Base-by-base conservation (phyloP, 2,113 vertebrate genomes). In the Oceanodroma tethys region DNA sequence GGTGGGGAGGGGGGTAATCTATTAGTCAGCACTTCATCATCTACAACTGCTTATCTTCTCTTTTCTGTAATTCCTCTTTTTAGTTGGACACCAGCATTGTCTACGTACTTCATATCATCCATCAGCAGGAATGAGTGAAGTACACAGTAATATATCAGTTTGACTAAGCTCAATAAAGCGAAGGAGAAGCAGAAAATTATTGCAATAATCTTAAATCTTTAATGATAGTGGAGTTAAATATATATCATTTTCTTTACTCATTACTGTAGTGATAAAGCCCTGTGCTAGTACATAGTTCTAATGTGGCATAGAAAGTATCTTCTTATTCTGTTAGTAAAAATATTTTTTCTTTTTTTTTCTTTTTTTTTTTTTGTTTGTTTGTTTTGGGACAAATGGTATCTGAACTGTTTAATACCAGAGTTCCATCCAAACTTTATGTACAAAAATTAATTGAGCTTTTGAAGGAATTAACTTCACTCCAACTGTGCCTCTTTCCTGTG, bases 1-100 rank as follows among this genome's bases (percentile, higher is more conserved):
- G 71, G 32, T 86, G 50, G 72, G 79, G 62, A 83, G 58, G 63
- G 53, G 91, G 30, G 45, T 68, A 92, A 91, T 95, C 86, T 93
- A 82, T 97, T 96, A 95, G 96, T 96, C 94, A 93, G 86, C 88
- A 83, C 85, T 97, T 94, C 81, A 88, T 96, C 94, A 95, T 93
- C 52, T 96, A 76, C 92, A 96, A 67, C 60, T 94, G 82, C 91
- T 97, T 96, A 96, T 96, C 90, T 90, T 96, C 73, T 88, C 81
- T 85, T 86, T 95, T 94, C 86, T 81, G 67, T 60, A 96, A 90
- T 97, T 94, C 80, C 53, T 96, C 93, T 96, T 84, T 92, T 93
- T 78, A 85, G 93, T 58, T 65, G 93, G 92, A 93, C 86, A 79
- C 93, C 76, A 58, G 52, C 88, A 67, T 96, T 96, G 95, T 97